These are phyloP conservation scores for Heliconius nattereri DNA, from an alignment of 1,140 invertebrate species.

Conservation along the genomic window DNA sequence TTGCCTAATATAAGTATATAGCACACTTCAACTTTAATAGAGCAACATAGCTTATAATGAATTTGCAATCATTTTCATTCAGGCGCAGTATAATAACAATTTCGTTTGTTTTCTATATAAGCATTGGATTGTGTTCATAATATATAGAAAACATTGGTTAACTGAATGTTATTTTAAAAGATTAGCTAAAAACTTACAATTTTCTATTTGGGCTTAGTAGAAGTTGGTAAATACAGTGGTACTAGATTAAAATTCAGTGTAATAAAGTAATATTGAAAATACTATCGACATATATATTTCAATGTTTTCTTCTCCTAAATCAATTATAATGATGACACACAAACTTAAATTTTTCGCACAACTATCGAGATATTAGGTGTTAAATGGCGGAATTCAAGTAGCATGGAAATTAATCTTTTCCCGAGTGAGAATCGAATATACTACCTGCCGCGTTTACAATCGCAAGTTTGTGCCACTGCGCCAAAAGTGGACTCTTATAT, in stretches of 20 bases:
- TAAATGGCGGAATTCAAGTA: too few relatives aligned
- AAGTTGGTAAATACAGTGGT: background rate
- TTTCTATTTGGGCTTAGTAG: background rate
- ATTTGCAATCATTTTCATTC: constrained; percentile 18
- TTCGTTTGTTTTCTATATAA: background rate
- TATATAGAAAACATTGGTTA: background rate
- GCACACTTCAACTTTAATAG: background rate
- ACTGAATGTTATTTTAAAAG: background rate
- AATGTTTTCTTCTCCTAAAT: too few relatives aligned
- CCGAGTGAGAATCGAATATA: background rate
- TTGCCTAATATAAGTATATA: too few relatives aligned
- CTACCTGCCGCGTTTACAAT: background rate
- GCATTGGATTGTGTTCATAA: background rate
- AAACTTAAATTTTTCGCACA: too few relatives aligned
- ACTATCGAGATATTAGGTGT: too few relatives aligned
- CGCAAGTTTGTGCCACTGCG: background rate
- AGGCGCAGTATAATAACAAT: constrained; percentile 3
- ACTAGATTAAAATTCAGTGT: background rate
- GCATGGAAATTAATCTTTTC: too few relatives aligned
- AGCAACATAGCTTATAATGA: background rate
- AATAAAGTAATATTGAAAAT: background rate
- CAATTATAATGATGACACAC: too few relatives aligned
- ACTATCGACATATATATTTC: too few relatives aligned
- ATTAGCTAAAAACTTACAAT: background rate
- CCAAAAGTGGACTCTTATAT: background rate